Base-by-base conservation (phyloP, 2,888 invertebrate species). In the Philhelius pedissequus region DNA sequence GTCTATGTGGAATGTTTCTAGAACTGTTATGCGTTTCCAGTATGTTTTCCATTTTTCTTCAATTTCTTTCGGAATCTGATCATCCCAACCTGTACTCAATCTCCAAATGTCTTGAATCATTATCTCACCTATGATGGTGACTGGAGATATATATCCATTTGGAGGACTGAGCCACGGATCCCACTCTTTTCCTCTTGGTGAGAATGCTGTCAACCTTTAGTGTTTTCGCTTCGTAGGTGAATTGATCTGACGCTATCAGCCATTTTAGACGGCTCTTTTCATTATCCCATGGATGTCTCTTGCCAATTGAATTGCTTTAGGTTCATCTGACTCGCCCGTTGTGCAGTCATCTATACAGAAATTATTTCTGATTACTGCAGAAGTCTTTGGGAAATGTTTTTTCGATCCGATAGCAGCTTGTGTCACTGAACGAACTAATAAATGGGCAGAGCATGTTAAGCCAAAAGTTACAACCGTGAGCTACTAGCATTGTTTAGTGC, bases 1-100 rank as follows among this genome's bases (percentile, higher is more conserved):
- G 20, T 71, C 60, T 25, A 70, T 54, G 22, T 11, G 35, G 25
- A 77, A 62, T 52, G 4, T 6, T 56, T 77, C 64, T 9, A 77
- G 15, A 8, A 27, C 20, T 30, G 11, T 18, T 13, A 76, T 69
- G 11, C 20, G 40, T n/a, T 40, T 13, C 69, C 77, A 69, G 15
- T 18, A 70, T 7, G 11, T 45, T 45, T 9, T 38, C 60, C 70
- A 84, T 30, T 54, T 70, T 11, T n/a, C n/a, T 7, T 60, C 40
- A 27, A 79, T 43, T 6, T 68, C 60, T 18, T 6, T n/a, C n/a
- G n/a, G n/a, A n/a, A 79, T 11, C 4, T 11, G 30, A 3, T 56
- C 68, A 25, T 77, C 77, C 69, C 69, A 69, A 27, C 8, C 52
- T 56, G n/a, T n/a, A n/a, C n/a, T n/a, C n/a, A n/a, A n/a, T n/a